These are phyloP conservation scores for Archilochus colubris DNA, from an alignment of 2,113 vertebrate species.

Conservation along the genomic window DNA sequence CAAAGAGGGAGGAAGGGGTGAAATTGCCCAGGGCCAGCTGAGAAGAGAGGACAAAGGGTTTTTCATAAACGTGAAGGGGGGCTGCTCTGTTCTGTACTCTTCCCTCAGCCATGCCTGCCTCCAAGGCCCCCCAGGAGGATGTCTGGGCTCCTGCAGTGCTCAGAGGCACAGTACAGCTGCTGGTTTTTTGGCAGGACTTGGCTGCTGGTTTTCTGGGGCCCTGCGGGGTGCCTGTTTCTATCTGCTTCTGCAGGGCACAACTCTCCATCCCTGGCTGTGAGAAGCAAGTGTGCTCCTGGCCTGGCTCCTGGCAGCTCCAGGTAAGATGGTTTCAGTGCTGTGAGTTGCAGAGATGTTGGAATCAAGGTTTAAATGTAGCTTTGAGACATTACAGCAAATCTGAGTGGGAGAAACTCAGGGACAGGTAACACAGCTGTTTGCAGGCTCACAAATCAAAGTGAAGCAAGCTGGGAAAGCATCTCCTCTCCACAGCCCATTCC, in stretches of 20 bases:
- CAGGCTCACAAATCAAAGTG: neutral
- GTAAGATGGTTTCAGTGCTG: neutral
- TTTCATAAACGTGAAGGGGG: accelerated
- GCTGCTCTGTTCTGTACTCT: accelerated
- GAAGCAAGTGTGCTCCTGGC: neutral
- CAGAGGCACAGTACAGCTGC: accelerated
- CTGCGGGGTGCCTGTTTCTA: neutral
- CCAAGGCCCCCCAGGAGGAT: neutral
- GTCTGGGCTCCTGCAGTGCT: neutral
- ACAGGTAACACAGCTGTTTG: neutral
- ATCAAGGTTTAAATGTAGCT: neutral
- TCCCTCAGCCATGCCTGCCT: neutral
- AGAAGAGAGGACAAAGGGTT: neutral
- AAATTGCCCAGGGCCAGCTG: neutral
- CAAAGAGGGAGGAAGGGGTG: neutral
- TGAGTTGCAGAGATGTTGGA: neutral
- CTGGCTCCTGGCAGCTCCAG: neutral
- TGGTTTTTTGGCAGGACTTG: too few species aligned
- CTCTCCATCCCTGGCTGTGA: accelerated
- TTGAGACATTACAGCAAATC: neutral
- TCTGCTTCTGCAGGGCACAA: neutral
- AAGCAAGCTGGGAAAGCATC: accelerated
- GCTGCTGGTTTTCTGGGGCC: neutral
- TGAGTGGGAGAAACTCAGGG: neutral
- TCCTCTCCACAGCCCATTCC: accelerated